phyloP scores from a whole-genome alignment of 2,797 vertebrate species.

The Selene dorsalis region DNA sequence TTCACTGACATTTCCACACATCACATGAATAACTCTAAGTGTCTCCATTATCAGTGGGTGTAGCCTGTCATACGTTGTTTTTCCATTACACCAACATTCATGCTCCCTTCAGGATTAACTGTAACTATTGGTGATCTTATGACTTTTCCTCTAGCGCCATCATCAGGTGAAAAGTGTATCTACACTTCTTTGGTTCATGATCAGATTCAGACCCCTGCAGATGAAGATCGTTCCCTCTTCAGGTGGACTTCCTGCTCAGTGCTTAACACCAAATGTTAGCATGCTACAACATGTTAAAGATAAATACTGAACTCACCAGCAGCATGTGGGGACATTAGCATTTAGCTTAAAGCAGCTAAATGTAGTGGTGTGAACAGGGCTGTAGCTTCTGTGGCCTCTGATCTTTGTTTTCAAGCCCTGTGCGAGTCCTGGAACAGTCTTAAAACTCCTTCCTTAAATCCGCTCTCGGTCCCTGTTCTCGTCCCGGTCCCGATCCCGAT shows the following conservation, averaged over 20 bases:
- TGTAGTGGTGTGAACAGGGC: too few species aligned
- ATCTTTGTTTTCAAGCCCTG: too few species aligned
- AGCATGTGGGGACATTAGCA: not conserved
- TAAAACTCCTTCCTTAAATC: too few species aligned
- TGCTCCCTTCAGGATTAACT: not conserved
- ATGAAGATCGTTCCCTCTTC: not conserved
- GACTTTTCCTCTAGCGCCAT: not conserved
- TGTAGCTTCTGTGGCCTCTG: too few species aligned
- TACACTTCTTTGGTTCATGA: too few species aligned
- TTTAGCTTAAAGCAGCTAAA: not conserved
- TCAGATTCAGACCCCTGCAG: not conserved
- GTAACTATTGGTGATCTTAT: not conserved
- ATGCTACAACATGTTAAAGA: not conserved
- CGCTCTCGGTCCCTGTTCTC: too few species aligned
- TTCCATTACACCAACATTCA: not conserved
- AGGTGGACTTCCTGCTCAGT: not conserved
- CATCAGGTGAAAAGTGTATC: not conserved
- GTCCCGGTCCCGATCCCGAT: too few species aligned
- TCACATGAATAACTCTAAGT: not conserved
- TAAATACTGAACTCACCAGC: too few species aligned
- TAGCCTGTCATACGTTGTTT: too few species aligned
- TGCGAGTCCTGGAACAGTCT: too few species aligned
- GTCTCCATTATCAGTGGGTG: too few species aligned
- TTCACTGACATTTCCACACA: not conserved
- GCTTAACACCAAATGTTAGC: not conserved